Percentiles rank a stretch among this genome's conserved stretches.
phyloP scores from a whole-genome alignment of 2,797 vertebrate species.

The Florisuga fusca region DNA sequence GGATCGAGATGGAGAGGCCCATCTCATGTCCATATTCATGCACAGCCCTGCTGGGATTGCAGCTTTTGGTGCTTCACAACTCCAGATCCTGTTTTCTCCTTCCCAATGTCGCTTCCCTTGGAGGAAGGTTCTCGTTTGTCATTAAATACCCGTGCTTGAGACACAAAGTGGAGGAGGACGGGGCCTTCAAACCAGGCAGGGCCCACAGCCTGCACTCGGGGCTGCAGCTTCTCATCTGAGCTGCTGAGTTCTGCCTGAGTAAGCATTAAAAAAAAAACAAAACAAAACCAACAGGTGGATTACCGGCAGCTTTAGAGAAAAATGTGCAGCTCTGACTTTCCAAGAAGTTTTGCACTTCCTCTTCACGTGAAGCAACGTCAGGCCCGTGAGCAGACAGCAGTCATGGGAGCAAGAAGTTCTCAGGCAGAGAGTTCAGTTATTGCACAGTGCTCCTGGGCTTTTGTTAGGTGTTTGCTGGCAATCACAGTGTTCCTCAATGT shows the following conservation, averaged over 20 bases:
- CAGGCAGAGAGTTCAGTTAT: not conserved
- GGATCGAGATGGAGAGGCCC: not conserved
- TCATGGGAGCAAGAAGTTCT: not conserved
- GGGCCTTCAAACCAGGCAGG: not conserved
- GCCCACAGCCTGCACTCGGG: not conserved
- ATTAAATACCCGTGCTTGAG: not conserved
- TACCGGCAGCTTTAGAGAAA: not conserved
- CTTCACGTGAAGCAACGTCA: not conserved
- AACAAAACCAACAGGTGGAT: not conserved
- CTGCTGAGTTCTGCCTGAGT: not conserved
- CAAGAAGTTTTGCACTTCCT: not conserved
- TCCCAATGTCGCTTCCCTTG: not conserved
- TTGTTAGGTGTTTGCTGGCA: slow-evolving; percentile 7
- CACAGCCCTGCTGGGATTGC: not conserved
- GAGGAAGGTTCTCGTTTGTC: slow-evolving; percentile 7
- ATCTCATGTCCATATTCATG: slow-evolving; percentile 44
- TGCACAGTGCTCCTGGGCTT: not conserved
- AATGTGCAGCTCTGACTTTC: not conserved
- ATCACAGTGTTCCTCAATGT: not conserved
- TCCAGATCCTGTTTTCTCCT: not conserved
- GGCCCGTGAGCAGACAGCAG: not conserved
- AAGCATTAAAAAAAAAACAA: not conserved
- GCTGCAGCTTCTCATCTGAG: not conserved
- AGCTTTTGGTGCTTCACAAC: not conserved
- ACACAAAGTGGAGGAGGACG: slow-evolving; percentile 9